These are phyloP conservation scores for Periparus ater DNA, from an alignment of 2,797 vertebrate species.

Conservation along the genomic window DNA sequence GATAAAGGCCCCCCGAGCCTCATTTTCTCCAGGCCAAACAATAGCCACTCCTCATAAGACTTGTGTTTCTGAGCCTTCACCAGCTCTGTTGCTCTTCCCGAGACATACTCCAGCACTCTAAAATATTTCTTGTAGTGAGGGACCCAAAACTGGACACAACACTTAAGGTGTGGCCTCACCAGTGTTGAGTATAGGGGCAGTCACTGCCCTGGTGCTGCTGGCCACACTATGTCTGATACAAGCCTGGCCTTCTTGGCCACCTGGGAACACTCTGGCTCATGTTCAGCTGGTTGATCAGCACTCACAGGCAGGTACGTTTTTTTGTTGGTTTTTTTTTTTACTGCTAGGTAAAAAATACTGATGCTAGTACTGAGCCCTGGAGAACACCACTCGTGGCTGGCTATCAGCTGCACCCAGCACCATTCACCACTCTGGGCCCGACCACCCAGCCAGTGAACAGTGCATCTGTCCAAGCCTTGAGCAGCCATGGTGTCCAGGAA, in stretches of 20 bases:
- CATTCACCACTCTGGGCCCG: accelerated
- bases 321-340: neutral
- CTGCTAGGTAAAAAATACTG: neutral
- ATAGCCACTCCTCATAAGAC: neutral
- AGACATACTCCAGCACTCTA: neutral
- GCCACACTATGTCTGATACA: neutral
- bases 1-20: neutral
- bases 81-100: neutral
- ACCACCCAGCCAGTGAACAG: neutral
- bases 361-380: neutral
- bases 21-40: neutral
- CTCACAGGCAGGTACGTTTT: too few species aligned
- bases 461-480: neutral
- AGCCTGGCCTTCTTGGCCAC: neutral
- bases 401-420: neutral
- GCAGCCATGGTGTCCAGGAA: neutral
- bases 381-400: neutral
- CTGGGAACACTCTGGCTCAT: neutral
- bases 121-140: neutral
- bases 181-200: too few species aligned
- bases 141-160: neutral
- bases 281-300: neutral
- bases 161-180: neutral
- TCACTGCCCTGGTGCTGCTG: neutral
- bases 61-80: neutral